Conservation (phyloP, 2,888 invertebrate genomes). For the Rhagonycha lutea region DNA sequence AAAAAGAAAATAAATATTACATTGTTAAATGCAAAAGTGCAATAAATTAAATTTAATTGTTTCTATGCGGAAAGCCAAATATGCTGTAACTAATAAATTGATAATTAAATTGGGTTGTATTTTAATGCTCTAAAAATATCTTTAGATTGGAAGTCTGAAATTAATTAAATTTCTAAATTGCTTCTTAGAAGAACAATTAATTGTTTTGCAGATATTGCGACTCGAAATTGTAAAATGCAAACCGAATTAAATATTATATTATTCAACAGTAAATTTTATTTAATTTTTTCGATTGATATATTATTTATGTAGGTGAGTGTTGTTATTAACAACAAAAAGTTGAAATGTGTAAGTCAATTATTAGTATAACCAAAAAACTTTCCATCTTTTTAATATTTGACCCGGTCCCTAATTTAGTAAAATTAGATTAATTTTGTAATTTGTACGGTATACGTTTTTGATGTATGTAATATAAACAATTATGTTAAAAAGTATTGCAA, state of each 20-base stretch:
- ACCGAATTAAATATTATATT: too few relatives aligned
- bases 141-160: constrained; percentile 11
- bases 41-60: background rate
- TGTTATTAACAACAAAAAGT: background rate
- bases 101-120: constrained; percentile 5
- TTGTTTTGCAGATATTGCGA: constrained; percentile 16
- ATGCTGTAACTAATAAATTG: background rate
- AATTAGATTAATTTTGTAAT: background rate
- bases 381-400: background rate
- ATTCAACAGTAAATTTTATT: background rate
- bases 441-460: constrained; percentile 8
- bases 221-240: background rate
- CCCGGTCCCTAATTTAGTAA: background rate
- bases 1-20: background rate
- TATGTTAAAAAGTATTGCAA: constrained; percentile 48
- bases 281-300: background rate
- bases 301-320: background rate
- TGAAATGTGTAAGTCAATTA: background rate
- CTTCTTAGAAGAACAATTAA: constrained; percentile 19
- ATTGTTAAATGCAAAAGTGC: background rate
- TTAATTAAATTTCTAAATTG: constrained; percentile 18
- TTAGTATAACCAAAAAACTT: background rate
- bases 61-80: constrained; percentile 11
- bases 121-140: constrained; percentile 14
- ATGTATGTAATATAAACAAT: constrained; percentile 42